phyloP scores from a whole-genome alignment of 1,140 invertebrate species.

The Atta cephalotes region DNA sequence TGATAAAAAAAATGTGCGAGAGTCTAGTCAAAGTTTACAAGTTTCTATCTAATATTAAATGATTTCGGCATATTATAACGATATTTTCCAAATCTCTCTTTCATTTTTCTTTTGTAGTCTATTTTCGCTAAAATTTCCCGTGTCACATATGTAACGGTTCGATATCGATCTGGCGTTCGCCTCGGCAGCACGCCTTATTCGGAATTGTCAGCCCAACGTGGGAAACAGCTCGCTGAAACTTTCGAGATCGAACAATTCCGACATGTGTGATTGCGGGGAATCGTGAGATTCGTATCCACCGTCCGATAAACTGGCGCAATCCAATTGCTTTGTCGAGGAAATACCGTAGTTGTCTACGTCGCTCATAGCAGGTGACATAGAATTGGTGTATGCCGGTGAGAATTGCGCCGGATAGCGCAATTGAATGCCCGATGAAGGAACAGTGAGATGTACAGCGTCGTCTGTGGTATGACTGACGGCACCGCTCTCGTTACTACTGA shows the following conservation, averaged over 20 bases:
- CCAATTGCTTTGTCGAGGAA: constrained; percentile 72
- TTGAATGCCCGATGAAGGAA: constrained; percentile 23
- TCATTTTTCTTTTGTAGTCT: not conserved
- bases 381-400: constrained; percentile 79
- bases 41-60: not conserved
- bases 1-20: constrained; percentile 6
- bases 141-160: constrained; percentile 39
- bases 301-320: constrained; percentile 79
- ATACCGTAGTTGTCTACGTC: constrained; percentile 74
- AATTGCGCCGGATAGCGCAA: constrained; percentile 65
- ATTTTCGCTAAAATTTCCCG: not conserved
- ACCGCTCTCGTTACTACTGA: constrained; percentile 62
- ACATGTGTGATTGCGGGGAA: constrained; percentile 73
- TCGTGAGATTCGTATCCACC: constrained; percentile 85
- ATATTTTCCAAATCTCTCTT: not conserved
- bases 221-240: constrained; percentile 89
- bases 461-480: not conserved
- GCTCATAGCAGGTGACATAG: constrained; percentile 78
- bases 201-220: constrained; percentile 85
- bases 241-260: constrained; percentile 86
- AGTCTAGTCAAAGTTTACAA: not conserved
- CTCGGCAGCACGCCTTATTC: constrained; percentile 9
- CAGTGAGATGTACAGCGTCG: constrained; percentile 1
- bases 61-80: not conserved
- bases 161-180: not conserved